Base-by-base conservation (phyloP, 2,113 vertebrate species). In the Gobius niger region DNA sequence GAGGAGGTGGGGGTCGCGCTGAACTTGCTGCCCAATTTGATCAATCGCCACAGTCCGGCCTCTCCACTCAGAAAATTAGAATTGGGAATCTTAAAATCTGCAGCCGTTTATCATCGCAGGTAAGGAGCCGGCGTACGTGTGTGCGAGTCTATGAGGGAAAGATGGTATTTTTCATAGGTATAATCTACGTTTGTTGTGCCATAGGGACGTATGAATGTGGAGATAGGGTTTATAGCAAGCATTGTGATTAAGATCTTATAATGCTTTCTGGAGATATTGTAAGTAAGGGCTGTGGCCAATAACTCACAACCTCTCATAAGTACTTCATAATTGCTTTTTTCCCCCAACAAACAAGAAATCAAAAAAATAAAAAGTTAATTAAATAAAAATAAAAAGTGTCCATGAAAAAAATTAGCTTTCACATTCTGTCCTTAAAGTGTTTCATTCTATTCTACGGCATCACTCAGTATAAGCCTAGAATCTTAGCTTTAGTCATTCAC, bases 21-120 rank as follows among this genome's bases (percentile, higher is more conserved):
- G 72, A 88, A 89, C 83, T 88, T 70, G 73, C 90, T 88, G 84
- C 91, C 90, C 89, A 81, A 84, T 85, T 90, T 93, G 92, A 93
- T 93, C 91, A 91, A 93, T 92, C 80, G 88, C 88, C 81, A 78
- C 67, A 76, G 87, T 88, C 88, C 90, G 91, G 91, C 91, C 92
- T 91, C 89, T 86, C 85, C 82, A 85, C 91, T 91, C 85, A 77
- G 90, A 92, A 91, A 92, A 93, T 93, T 92, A 93, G 90, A 93
- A 92, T 91, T 89, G 88, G 89, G 90, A 92, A 91, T 92, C 90
- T 88, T 89, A 89, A 89, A 91, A 91, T 92, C 89, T 90, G 87
- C 63, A 82, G 86, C 89, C 88, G 90, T 92, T 92, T 82, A 90
- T 93, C 90, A 92, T 90, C 80, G 81, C 80, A 86, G 85, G 88